Evolutionary conservation across 2,113 vertebrate species (phyloP).

Genomic region (Prunella himalayana): DNA sequence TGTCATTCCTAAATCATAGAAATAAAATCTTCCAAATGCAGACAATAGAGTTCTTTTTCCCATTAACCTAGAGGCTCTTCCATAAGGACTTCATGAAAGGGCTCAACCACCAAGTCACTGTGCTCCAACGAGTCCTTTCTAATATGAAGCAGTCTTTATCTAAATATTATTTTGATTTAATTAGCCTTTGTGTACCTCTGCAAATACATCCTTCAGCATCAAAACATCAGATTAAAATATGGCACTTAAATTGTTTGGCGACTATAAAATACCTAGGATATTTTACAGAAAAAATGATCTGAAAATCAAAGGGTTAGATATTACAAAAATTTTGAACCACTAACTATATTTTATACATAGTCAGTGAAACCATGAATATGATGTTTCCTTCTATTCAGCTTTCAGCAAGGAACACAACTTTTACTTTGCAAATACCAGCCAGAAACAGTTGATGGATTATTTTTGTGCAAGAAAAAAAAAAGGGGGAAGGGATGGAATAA

Average conservation of each 20-base stretch:
- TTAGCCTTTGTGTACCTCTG: neutral
- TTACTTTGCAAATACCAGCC: neutral
- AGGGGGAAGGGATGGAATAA: neutral
- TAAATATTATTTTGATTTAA: neutral
- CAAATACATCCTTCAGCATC: neutral
- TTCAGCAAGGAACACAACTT: neutral
- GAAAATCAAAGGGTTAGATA: neutral
- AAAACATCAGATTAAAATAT: neutral
- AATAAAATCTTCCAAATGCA: neutral
- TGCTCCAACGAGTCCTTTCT: neutral
- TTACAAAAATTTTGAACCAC: neutral
- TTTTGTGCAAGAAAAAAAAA: conserved; percentile 2
- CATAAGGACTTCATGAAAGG: neutral
- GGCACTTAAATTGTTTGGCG: neutral
- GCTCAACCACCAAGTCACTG: neutral
- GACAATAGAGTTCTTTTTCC: neutral
- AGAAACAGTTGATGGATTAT: neutral
- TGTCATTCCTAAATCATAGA: neutral
- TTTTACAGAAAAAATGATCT: neutral
- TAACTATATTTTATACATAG: neutral
- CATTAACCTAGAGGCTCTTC: neutral
- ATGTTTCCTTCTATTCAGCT: neutral
- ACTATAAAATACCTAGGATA: neutral
- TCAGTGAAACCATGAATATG: neutral
- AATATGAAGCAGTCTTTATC: neutral